These are phyloP conservation scores for Dicrurus megarhynchus DNA, from an alignment of 2,113 vertebrate species.

Conservation along the genomic window DNA sequence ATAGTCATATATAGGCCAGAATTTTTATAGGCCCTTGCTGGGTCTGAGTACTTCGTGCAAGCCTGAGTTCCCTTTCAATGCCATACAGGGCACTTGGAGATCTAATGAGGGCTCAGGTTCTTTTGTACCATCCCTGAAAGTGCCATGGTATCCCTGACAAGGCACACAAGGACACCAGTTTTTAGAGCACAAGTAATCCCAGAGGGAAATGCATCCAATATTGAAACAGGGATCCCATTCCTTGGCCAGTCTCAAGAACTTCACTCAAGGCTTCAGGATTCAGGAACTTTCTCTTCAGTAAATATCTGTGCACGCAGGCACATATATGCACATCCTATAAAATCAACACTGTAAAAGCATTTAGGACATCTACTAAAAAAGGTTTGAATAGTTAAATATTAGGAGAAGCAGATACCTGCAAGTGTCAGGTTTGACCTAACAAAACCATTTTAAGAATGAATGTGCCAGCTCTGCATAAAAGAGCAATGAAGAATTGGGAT, in stretches of 20 bases:
- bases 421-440: neutral
- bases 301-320: neutral
- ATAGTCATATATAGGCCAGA: neutral
- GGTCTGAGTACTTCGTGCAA: neutral
- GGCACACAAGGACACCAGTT: neutral
- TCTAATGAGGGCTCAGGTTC: neutral
- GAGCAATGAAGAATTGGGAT: neutral
- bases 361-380: neutral
- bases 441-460: neutral
- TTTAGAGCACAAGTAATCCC: neutral
- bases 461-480: slow-evolving; percentile 32
- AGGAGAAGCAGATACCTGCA: neutral
- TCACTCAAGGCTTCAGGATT: neutral
- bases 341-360: neutral
- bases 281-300: neutral
- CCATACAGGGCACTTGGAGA: neutral
- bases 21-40: neutral
- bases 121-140: neutral
- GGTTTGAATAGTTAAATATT: neutral
- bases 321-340: neutral
- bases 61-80: neutral
- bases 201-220: neutral
- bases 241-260: neutral
- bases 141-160: neutral
- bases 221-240: neutral